Percentiles rank a stretch among this genome's conserved stretches.
Evolutionary conservation across 2,888 invertebrate genomes (phyloP).

Genomic region (Dinocampus coccinellae): DNA sequence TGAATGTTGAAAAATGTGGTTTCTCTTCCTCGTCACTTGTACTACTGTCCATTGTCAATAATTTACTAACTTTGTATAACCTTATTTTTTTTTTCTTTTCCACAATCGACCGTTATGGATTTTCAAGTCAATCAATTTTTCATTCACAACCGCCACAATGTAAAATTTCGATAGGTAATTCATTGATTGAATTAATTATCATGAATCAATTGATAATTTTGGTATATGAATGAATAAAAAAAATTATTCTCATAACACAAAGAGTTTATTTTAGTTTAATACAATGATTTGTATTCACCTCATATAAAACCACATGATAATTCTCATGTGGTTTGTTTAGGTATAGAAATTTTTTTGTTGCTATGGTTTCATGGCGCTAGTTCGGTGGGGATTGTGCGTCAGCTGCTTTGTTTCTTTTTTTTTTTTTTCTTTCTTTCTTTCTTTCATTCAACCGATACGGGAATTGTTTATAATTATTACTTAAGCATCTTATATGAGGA

Average conservation of each 20-base stretch:
- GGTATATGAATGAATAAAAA: no score
- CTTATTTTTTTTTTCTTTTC: constrained; percentile 17
- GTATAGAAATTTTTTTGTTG: constrained; percentile 19
- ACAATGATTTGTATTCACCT: constrained; percentile 11
- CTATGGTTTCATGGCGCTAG: constrained; percentile 30
- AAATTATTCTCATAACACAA: no score
- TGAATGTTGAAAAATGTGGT: constrained; percentile 57
- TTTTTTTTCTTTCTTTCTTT: no score
- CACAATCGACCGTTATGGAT: not conserved
- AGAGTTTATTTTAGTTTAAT: constrained; percentile 31
- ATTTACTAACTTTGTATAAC: not conserved
- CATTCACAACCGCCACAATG: not conserved
- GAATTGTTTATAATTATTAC: no score
- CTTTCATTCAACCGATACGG: no score
- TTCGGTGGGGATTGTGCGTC: not conserved
- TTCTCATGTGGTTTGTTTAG: constrained; percentile 38
- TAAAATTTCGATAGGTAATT: not conserved
- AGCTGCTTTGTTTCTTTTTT: not conserved
- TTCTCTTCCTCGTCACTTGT: constrained; percentile 56
- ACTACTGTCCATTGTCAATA: constrained; percentile 43
- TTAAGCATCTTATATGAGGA: no score
- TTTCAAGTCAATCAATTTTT: not conserved
- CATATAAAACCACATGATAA: not conserved
- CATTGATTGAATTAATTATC: constrained; percentile 5
- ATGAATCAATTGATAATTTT: constrained; percentile 19